Evolutionary conservation across 1,140 invertebrate species (phyloP).

Genomic region (Acarapis woodi): DNA sequence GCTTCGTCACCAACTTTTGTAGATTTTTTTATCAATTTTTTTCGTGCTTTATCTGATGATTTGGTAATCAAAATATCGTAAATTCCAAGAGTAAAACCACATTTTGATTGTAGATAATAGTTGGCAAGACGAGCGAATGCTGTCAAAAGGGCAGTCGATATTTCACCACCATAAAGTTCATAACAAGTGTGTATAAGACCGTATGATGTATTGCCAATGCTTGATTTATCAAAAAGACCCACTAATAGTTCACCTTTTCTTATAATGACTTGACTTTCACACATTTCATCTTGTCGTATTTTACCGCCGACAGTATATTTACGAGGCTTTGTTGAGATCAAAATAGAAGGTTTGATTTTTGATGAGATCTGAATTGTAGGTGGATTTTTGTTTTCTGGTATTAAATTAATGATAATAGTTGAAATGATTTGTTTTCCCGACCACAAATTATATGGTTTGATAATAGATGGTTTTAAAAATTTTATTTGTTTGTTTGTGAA

Average conservation of each 20-base stretch:
- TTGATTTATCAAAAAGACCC: constrained; percentile 88
- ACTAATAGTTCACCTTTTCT: constrained; percentile 53
- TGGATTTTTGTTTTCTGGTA: constrained; percentile 25
- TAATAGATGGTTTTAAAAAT: constrained; percentile 49
- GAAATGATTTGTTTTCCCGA: constrained; percentile 62
- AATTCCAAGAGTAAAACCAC: constrained; percentile 80
- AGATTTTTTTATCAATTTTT: constrained; percentile 33
- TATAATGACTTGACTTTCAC: constrained; percentile 71
- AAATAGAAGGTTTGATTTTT: constrained; percentile 41
- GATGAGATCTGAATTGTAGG: constrained; percentile 48
- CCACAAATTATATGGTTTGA: constrained; percentile 69
- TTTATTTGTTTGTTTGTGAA: constrained; percentile 30
- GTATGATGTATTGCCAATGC: constrained; percentile 77
- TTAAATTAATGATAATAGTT: constrained; percentile 17
- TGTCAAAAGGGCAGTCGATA: constrained; percentile 47
- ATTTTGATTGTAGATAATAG: constrained; percentile 43
- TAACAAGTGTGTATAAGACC: constrained; percentile 74
- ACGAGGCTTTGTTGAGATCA: constrained; percentile 16
- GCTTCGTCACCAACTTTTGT: constrained; percentile 29
- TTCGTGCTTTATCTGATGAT: constrained; percentile 36
- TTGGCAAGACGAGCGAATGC: constrained; percentile 76
- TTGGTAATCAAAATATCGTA: constrained; percentile 60
- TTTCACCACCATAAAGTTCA: constrained; percentile 69
- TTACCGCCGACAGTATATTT: constrained; percentile 29
- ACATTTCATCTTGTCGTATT: constrained; percentile 26